Evolutionary conservation across 2,797 vertebrate genomes (phyloP).

Genomic region (Cuculus canorus): DNA sequence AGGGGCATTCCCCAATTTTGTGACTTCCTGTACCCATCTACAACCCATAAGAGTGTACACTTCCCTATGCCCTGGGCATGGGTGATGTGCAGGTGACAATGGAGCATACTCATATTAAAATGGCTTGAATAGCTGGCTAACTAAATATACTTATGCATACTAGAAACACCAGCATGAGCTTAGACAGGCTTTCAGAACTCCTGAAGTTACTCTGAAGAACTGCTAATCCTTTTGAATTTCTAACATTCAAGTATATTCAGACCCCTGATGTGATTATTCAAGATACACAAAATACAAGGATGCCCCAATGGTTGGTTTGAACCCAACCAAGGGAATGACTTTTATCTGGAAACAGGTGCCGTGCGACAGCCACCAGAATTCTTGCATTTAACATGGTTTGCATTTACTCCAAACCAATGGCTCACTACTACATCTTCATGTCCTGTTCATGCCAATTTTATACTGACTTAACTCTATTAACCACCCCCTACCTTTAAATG

Average conservation of each 20-base stretch:
- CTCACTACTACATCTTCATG: constrained; percentile 5
- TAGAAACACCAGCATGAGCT: background rate
- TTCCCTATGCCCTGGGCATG: background rate
- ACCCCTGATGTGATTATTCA: background rate
- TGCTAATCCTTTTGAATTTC: background rate
- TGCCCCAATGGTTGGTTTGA: background rate
- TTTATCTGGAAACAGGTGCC: background rate
- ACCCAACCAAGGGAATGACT: background rate
- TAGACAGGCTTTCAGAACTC: background rate
- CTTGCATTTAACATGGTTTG: background rate
- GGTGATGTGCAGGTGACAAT: background rate
- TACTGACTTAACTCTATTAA: constrained; percentile 31
- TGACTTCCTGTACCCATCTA: background rate
- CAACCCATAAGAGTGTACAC: background rate
- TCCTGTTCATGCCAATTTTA: constrained; percentile 3
- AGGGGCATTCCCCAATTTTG: background rate
- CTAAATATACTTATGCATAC: background rate
- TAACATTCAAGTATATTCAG: background rate
- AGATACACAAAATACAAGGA: background rate
- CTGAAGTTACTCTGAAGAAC: background rate
- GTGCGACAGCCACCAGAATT: background rate
- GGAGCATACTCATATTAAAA: background rate
- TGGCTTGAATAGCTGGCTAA: accelerated
- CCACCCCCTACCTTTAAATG: background rate
- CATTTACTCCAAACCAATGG: background rate